A percentile compares a stretch with the other conserved stretches of the same genome.
phyloP scores from a whole-genome alignment of 2,113 vertebrate species.

The Chamaetylas fuelleborni region DNA sequence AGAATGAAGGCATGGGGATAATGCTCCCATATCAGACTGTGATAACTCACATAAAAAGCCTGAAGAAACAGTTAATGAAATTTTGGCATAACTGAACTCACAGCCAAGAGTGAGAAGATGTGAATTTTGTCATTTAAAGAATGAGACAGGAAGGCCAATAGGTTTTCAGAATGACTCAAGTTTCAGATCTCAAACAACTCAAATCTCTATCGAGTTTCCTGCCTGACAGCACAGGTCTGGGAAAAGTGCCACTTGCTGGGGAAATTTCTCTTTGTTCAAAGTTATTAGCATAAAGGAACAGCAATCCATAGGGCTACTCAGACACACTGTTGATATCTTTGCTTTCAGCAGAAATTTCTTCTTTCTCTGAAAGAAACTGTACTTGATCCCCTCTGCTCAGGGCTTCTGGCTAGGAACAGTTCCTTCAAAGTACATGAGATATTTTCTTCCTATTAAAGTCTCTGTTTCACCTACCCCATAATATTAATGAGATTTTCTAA shows the following conservation, averaged over 20 bases:
- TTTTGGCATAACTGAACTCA: not conserved
- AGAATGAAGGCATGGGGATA: not conserved
- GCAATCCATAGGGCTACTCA: not conserved
- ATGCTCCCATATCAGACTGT: not conserved
- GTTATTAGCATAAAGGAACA: not conserved
- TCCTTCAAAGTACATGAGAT: not conserved
- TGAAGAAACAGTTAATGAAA: not conserved
- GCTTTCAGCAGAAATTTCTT: constrained; percentile 18
- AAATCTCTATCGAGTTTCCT: not conserved
- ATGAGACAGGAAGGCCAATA: not conserved
- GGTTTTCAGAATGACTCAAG: not conserved
- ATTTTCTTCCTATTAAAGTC: not conserved
- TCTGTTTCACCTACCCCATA: not conserved
- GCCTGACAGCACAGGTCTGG: not conserved
- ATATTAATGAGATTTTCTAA: not conserved
- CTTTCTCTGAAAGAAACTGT: not conserved
- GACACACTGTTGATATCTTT: not conserved
- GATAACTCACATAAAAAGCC: not conserved
- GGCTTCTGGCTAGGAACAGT: not conserved
- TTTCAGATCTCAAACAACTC: not conserved
- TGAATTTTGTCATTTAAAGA: not conserved
- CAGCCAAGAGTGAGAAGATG: not conserved
- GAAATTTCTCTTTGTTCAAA: not conserved
- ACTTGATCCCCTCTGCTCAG: not conserved
- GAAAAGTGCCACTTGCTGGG: not conserved